Evolutionary conservation across 2,888 invertebrate species (phyloP), one percentile per base, ranked within the genome.

Genomic region (Azorinus chamasolen): DNA sequence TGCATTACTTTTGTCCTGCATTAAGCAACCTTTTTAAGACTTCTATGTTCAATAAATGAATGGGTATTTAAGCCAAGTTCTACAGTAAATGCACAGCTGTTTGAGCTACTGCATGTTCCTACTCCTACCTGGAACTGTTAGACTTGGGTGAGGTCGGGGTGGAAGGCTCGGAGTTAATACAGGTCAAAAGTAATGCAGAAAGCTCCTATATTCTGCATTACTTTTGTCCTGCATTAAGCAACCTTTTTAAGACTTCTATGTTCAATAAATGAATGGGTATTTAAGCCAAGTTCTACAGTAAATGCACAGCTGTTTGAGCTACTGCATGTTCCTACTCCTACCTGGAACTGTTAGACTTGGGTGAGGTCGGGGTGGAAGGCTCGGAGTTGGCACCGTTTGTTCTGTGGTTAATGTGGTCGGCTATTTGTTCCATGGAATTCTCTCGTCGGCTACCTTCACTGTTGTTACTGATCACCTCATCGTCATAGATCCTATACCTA

Each of bases 401-500:
- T 50, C 65, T 66, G 20, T 71, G 73, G 39, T 54, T 77, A 39
- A 66, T 63, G 20, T 46, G 77, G 48, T 70, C 77, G n/a, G 57
- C 50, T n/a, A 75, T 54, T 48, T 71, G 77, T 51, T 75, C 71
- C 58, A 80, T 64, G 16, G 74, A 68, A 46, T 68, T 71, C 46
- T 80, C 77, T 18, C 83, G 62, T 39, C 78, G 64, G 54, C 84
- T 86, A 18, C 78, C 64, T 6, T 86, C 86, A 79, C 89, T 89
- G n/a, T 69, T 82, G 37, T 85, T 86, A 66, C 89, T 88, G 41
- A 88, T 79, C 14, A 92, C 90, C 63, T 91, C 92, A 27, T 92
- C 91, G 70, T 92, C 91, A 83, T 92, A 92, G 64, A 92, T 92
- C 62, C 91, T 79, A 72, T 92, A 92, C 76, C 92, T 92, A 79